Evolutionary conservation across 2,797 vertebrate genomes (phyloP), one percentile per base, ranked within the genome.

Genomic region (Cossypha niveicapilla): DNA sequence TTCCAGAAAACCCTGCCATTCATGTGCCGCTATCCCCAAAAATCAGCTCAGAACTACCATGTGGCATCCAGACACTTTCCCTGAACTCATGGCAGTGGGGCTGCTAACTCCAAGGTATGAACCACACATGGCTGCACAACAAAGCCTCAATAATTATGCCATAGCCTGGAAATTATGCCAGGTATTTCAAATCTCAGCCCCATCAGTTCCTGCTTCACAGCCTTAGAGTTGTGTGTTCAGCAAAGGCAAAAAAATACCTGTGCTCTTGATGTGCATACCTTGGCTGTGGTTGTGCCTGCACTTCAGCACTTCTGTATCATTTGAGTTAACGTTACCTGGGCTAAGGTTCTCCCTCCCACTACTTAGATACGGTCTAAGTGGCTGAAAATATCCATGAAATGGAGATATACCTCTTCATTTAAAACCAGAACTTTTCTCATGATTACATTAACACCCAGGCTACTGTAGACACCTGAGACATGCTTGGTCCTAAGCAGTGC

Each of bases 371-470:
- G 37, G 80, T 85, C 67, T 83, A 88, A 93, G 90, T 92, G 81
- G 81, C 73, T 95, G 93, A 95, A 96, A 96, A 96, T 88, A 81
- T 58, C 80, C 85, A 82, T 71, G 81, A 97, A 96, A 95, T 75
- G 54, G 85, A 96, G 88, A 90, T 32, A 32, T 23, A 96, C 72
- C 88, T 97, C 96, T 96, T 97, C 89, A 96, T 96, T 97, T 94
- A 97, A 98, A 98, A 97, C 97, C 94, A 97, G 97, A 97, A 96
- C 96, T 81, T 98, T 98, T 96, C 97, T 98, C 98, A 98, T 98
- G 97, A 98, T 97, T 96, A 97, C 97, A 98, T 96, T 98, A 98
- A 98, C 98, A 98, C 98, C 97, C 97, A 97, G 97, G 97, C 95
- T 97, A 95, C 73, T 60, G 74, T 97, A 97, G 98, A 98, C 98